A percentile compares a stretch with the other conserved stretches of the same genome.
Evolutionary conservation across 53 echinoderm and acorn worm species (phyloP).

Genomic region (Paracentrotus lividus): DNA sequence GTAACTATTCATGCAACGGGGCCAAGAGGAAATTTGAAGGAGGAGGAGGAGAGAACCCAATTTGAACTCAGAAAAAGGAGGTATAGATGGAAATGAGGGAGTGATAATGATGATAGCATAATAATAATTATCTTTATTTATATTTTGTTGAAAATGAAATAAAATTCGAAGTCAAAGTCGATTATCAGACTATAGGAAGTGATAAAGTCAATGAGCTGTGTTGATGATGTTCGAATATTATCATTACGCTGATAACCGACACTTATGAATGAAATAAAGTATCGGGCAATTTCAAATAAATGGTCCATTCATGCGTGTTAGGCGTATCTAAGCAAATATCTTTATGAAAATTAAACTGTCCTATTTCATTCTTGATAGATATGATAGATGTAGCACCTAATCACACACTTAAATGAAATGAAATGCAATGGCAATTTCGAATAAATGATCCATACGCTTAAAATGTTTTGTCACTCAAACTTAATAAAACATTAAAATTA

Average conservation of each 20-base stretch:
- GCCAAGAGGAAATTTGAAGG: too few relatives aligned
- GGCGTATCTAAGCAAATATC: constrained; percentile 20
- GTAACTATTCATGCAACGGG: too few relatives aligned
- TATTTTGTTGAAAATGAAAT: too few relatives aligned
- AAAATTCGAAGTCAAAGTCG: too few relatives aligned
- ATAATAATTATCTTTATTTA: too few relatives aligned
- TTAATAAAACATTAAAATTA: neutral
- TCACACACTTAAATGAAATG: neutral
- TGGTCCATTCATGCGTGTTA: neutral
- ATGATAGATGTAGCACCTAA: neutral
- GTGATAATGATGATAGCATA: too few relatives aligned
- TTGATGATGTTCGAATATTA: too few relatives aligned
- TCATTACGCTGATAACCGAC: neutral
- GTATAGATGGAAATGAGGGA: neutral
- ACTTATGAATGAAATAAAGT: neutral
- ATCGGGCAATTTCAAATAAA: neutral
- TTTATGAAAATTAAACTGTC: neutral
- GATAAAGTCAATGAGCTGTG: too few relatives aligned
- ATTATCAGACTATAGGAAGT: neutral
- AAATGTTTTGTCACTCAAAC: neutral
- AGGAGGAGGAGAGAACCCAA: too few relatives aligned
- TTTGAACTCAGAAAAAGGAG: too few relatives aligned
- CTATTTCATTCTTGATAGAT: neutral
- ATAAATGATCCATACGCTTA: neutral
- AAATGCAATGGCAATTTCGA: neutral